phyloP scores from a whole-genome alignment of 2,797 vertebrate species.

The Megalops cyprinoides region DNA sequence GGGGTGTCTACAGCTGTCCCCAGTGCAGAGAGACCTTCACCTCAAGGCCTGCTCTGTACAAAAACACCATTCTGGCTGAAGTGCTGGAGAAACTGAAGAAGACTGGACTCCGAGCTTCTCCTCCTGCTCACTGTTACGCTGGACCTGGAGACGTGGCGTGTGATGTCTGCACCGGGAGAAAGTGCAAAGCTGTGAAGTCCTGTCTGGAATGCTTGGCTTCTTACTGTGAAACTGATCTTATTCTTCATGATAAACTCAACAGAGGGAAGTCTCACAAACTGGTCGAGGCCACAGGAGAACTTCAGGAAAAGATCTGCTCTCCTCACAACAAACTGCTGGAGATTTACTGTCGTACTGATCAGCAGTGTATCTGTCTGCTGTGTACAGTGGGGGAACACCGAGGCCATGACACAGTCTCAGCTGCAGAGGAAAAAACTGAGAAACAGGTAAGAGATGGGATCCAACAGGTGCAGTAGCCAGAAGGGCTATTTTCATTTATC shows the following conservation, averaged over 20 bases:
- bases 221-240: conserved; percentile 9
- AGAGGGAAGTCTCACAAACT: conserved; percentile 34
- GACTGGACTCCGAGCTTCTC: conserved; percentile 33
- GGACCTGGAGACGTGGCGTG: background rate
- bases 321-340: conserved; percentile 34
- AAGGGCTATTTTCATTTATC: no score
- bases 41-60: conserved; percentile 39
- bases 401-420: no score
- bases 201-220: no score
- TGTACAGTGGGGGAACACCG: no score
- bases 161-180: no score
- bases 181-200: no score
- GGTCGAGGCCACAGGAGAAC: conserved; percentile 27
- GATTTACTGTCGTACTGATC: conserved; percentile 35
- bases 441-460: no score
- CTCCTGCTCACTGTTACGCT: background rate
- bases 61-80: conserved; percentile 50
- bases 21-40: conserved; percentile 43
- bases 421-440: no score
- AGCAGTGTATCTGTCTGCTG: no score
- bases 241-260: background rate
- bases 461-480: no score
- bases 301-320: conserved; percentile 34
- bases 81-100: conserved; percentile 43
- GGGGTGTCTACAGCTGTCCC: conserved; percentile 34